Conservation (phyloP, 1,140 invertebrate species). For the Drosophila mojavensis region DNA sequence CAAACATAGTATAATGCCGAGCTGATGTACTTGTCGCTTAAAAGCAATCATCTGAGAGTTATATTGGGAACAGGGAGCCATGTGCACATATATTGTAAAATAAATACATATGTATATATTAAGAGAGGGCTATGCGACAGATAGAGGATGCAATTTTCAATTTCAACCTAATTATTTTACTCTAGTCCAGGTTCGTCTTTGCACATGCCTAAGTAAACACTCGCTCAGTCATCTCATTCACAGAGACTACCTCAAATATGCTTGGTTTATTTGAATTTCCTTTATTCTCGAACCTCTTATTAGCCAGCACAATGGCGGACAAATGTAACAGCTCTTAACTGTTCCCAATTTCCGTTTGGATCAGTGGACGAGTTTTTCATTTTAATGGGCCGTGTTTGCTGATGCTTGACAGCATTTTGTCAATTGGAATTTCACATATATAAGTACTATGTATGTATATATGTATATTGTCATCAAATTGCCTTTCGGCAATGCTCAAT, state of each 20-base stretch:
- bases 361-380: background rate
- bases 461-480: slow-evolving; percentile 9
- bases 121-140: no score
- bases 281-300: background rate
- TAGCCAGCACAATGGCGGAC: background rate
- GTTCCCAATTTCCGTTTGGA: slow-evolving; percentile 3
- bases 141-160: no score
- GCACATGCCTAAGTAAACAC: no score
- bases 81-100: no score
- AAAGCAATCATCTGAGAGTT: no score
- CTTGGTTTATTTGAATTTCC: no score
- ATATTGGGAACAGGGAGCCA: no score
- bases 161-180: no score
- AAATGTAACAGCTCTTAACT: background rate
- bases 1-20: background rate
- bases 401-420: slow-evolving; percentile 21
- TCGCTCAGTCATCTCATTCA: no score
- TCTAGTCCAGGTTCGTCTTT: no score
- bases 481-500: slow-evolving; percentile 14
- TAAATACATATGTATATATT: no score
- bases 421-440: slow-evolving; percentile 4
- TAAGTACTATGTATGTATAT: background rate
- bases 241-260: no score
- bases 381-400: slow-evolving; percentile 23
- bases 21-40: background rate